Conservation (phyloP, 2,113 vertebrate species). For the Chaenocephalus aceratus region DNA sequence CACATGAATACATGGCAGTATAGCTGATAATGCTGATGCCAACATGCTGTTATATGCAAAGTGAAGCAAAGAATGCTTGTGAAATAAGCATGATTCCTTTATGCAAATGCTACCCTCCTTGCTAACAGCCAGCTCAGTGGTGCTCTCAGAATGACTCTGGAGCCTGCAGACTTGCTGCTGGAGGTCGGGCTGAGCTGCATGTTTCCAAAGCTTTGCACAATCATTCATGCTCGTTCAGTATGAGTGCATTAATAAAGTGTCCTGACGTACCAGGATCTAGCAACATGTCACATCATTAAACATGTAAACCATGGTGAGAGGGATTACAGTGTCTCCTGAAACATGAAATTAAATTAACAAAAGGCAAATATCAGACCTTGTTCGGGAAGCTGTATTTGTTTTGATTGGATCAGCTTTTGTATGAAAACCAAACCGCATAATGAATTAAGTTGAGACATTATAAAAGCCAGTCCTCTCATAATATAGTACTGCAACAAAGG, state of each 20-base stretch:
- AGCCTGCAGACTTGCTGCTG: conserved; percentile 13
- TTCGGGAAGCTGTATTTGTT: not conserved
- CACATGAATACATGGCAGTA: not conserved
- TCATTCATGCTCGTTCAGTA: conserved; percentile 8
- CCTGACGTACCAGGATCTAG: not conserved
- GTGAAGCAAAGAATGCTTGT: not conserved
- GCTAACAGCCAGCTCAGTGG: not conserved
- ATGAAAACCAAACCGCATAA: not conserved
- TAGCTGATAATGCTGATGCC: not conserved
- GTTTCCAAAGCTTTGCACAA: conserved; percentile 17
- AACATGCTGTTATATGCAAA: not conserved
- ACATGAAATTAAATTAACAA: conserved; percentile 18
- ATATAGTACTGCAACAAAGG: not conserved
- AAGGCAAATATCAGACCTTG: not conserved
- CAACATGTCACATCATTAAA: conserved; percentile 41
- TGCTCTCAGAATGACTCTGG: not conserved
- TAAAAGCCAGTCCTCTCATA: not conserved
- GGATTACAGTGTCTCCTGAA: conserved; percentile 19
- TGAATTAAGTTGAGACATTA: not conserved
- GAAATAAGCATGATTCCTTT: not conserved
- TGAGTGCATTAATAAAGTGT: conserved; percentile 8
- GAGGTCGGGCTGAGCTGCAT: conserved; percentile 3
- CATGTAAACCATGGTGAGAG: conserved; percentile 37
- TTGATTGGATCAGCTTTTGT: no score
- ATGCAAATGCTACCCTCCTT: not conserved